Evolutionary conservation across 2,113 vertebrate genomes (phyloP), one percentile per base, ranked within the genome.

Genomic region (Ginglymostoma cirratum): DNA sequence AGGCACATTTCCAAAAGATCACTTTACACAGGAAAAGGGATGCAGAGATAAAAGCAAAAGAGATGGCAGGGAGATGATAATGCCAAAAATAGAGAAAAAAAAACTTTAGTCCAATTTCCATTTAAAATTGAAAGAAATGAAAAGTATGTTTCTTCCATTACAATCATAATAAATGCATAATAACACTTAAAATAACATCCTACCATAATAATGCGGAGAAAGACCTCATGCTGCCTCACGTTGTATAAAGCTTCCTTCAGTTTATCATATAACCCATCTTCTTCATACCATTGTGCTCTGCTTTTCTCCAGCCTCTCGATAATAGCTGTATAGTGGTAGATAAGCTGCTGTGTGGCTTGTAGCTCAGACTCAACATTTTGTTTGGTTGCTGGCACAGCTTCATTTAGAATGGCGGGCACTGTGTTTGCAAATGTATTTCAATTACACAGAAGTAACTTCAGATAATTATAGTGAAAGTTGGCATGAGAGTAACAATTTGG

Each of bases 121-220:
- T 42, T 83, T 83, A 80, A 38, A 38, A 80, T 4, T 80, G 76
- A 80, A 42, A 83, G 24, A 76, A 76, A 72, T 27, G 6, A 30
- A 34, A 80, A 42, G 17, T 38, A 83, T 17, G 42, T 83, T 42
- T 87, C 85, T 87, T 87, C 45, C 48, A 23, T 48, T 52, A 52
- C n/a, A 52, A 52, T 27, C 12, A 8, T 30, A 90, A 61, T 19
- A 55, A 61, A 90, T 90, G 30, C 0, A 17, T 45, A 70, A 45
- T 94, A 61, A 93, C 19, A 94, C 19, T 38, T 70, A 69, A 85
- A 42, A 96, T 80, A 80, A 42, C 94, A 76, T 96, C 98, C 98
- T 97, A 99, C 99, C 98, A 98, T 96, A 95, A 99, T 97, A 96
- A 98, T 96, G 96, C 97, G 97, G 96, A 99, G 98, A 97, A 99